A percentile compares a stretch with the other conserved stretches of the same genome.
Conservation (phyloP, 2,113 vertebrate genomes). For the Phrynocephalus versicolor region DNA sequence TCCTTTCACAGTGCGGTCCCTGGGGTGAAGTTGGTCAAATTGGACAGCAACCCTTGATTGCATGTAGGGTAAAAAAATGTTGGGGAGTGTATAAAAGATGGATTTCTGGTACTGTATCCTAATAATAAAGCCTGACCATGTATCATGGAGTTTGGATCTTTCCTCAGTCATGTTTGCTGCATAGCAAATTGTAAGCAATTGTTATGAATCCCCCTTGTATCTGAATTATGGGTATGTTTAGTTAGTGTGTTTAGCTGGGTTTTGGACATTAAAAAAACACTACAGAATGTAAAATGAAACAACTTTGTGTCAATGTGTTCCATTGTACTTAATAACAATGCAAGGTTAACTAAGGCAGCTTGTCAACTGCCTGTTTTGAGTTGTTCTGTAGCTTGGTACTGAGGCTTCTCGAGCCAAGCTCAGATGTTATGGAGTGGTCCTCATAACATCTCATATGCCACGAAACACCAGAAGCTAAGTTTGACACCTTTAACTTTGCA, state of each 20-base stretch:
- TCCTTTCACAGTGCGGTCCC: too few species aligned
- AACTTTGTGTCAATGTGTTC: not conserved
- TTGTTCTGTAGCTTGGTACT: not conserved
- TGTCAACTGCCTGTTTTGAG: not conserved
- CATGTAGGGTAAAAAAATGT: not conserved
- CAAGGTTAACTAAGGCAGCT: not conserved
- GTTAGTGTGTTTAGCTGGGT: not conserved
- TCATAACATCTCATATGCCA: not conserved
- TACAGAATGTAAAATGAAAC: not conserved
- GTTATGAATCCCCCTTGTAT: not conserved
- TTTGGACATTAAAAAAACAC: not conserved
- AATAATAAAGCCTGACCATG: not conserved
- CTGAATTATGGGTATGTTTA: not conserved
- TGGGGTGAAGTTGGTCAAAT: not conserved
- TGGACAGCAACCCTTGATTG: not conserved
- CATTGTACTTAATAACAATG: not conserved
- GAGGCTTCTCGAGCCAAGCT: not conserved
- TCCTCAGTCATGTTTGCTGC: not conserved
- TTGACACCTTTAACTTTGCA: not conserved
- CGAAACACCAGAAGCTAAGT: not conserved
- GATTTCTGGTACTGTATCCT: not conserved
- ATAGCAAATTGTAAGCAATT: not conserved
- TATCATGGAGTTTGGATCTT: not conserved
- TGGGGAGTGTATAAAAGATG: not conserved
- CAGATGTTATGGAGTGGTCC: not conserved